Base-by-base conservation (phyloP, 2,113 vertebrate species). In the Herpetotheres cachinnans region DNA sequence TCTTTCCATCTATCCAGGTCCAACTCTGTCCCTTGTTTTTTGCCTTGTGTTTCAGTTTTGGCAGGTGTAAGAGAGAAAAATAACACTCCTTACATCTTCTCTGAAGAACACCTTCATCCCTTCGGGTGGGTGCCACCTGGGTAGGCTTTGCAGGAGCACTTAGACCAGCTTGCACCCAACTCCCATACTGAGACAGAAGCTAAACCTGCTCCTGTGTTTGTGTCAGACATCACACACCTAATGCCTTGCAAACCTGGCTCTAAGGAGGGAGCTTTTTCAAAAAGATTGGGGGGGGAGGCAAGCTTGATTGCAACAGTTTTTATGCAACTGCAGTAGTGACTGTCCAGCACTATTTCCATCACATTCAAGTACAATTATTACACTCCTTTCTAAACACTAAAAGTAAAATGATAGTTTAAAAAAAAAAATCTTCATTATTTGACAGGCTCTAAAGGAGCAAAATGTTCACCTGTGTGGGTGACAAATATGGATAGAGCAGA, bases 161-260 rank as follows among this genome's bases (percentile, higher is more conserved):
- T 26, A 50, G n/a, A 54, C 7, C 17, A n/a, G 46, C 47, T 61
- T 2, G 2, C 20, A 42, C 10, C 38, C 40, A 78, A 17, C 24
- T 85, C 38, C 44, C 10, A 32, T 0, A 1, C 30, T 0, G 1
- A 69, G 63, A 50, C 11, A 50, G 26, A 65, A 70, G 36, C 42
- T 49, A 42, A 77, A 84, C 10, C 47, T 27, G 22, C 42, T 74
- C 46, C 17, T 6, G 7, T 1, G 9, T 83, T 58, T 66, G n/a
- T 67, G 20, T 29, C 49, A 38, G 32, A 36, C 0, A 3, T 24
- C 3, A 15, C 29, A 15, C 7, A 81, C 19, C 27, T 10, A 27
- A 52, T 11, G 46, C 49, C 46, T 40, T 59, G 18, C 30, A 82
- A 70, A 26, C 6, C 67, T 47, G 38, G 16, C 36, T 85, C 32